Percentiles rank a stretch among this genome's conserved stretches.
Evolutionary conservation across 2,797 vertebrate species (phyloP).

Genomic region (Huso huso): DNA sequence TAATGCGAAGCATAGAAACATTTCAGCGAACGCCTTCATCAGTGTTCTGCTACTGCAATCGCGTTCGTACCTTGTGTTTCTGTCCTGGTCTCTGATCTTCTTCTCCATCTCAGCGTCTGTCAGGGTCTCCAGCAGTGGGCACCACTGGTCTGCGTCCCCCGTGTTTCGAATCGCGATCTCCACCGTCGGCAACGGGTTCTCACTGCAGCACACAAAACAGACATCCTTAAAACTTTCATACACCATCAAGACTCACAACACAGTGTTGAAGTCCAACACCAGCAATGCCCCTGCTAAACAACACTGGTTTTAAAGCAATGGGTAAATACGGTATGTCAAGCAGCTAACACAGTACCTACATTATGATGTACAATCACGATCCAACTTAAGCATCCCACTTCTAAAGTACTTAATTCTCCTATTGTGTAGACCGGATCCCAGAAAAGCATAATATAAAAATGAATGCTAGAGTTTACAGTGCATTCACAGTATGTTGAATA

Average conservation of each 20-base stretch:
- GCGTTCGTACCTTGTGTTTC: slow-evolving; percentile 81
- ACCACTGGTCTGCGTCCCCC: slow-evolving; percentile 95
- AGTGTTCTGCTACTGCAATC: too few species aligned
- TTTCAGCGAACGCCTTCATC: too few species aligned
- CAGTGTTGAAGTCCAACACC: too few species aligned
- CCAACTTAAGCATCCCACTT: not conserved
- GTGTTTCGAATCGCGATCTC: slow-evolving; percentile 96
- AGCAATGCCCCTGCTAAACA: not conserved
- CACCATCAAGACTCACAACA: not conserved
- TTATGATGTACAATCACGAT: not conserved
- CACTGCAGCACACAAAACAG: slow-evolving; percentile 52
- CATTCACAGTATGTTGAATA: too few species aligned
- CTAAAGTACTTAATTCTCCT: not conserved
- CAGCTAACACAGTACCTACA: slow-evolving; percentile 2
- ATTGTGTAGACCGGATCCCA: too few species aligned
- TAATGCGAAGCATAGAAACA: too few species aligned
- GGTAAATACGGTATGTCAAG: slow-evolving; percentile 2
- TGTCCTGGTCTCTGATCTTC: slow-evolving; percentile 94
- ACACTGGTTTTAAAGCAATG: not conserved
- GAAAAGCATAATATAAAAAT: too few species aligned
- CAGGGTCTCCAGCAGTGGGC: slow-evolving; percentile 90
- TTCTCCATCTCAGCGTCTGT: slow-evolving; percentile 97
- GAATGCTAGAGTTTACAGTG: too few species aligned
- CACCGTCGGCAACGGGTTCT: slow-evolving; percentile 90
- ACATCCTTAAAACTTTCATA: not conserved